A percentile compares a stretch with the other conserved stretches of the same genome.
Evolutionary conservation across 2,797 vertebrate genomes (phyloP).

Genomic region (Oreochromis grahami): DNA sequence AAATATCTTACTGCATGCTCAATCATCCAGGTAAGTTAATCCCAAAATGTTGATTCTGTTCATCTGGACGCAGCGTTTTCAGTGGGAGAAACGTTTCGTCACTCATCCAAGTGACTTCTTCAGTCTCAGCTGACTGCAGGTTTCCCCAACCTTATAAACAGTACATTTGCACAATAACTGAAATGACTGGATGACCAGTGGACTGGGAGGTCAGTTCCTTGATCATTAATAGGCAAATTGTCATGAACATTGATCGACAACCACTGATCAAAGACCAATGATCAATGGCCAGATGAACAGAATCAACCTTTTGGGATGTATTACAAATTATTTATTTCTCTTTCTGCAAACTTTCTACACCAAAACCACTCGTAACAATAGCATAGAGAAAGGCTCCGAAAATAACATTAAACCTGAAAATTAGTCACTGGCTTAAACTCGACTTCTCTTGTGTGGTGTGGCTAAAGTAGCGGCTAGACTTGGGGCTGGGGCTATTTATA

Average conservation of each 20-base stretch:
- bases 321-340: neutral
- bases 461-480: neutral
- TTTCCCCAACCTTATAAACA: neutral
- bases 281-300: neutral
- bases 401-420: neutral
- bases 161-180: neutral
- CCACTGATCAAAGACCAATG: neutral
- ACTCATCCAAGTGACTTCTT: neutral
- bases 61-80: rapidly evolving
- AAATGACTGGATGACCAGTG: rapidly evolving
- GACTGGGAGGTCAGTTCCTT: rapidly evolving
- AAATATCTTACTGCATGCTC: neutral
- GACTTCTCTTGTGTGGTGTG: rapidly evolving
- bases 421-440: neutral
- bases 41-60: rapidly evolving
- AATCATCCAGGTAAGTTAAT: neutral
- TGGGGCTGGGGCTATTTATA: neutral
- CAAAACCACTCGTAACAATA: rapidly evolving
- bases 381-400: rapidly evolving
- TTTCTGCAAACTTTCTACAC: neutral
- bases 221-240: neutral
- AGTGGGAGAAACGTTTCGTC: neutral
- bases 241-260: neutral
- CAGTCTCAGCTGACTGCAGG: neutral
- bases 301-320: rapidly evolving